phyloP scores from a whole-genome alignment of 1,140 invertebrate species.

The Hesperophylax magnus region DNA sequence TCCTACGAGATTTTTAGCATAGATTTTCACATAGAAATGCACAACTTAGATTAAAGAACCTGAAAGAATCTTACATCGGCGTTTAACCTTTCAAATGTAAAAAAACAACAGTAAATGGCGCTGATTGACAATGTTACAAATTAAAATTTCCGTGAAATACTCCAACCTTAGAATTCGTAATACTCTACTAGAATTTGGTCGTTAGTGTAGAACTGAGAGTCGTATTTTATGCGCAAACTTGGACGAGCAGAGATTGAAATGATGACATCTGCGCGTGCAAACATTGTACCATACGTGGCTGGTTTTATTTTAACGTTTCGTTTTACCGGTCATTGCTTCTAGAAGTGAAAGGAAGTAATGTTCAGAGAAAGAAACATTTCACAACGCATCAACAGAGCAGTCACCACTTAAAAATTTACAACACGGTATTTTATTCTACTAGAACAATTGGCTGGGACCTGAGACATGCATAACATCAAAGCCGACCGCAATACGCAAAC shows the following conservation, averaged over 20 bases:
- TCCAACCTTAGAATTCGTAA: not conserved
- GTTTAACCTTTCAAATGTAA: too few species aligned
- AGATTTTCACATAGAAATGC: too few species aligned
- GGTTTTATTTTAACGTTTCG: not conserved
- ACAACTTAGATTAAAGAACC: too few species aligned
- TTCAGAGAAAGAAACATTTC: not conserved
- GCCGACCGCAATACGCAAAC: not conserved
- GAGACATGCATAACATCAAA: not conserved
- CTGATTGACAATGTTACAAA: too few species aligned
- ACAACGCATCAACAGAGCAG: not conserved
- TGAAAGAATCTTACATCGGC: too few species aligned
- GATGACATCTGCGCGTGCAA: not conserved
- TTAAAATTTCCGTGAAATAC: too few species aligned
- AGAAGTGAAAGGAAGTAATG: conserved; percentile 29
- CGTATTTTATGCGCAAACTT: not conserved
- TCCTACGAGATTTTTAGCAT: too few species aligned
- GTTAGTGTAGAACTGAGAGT: not conserved
- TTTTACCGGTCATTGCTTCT: conserved; percentile 12
- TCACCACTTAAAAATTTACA: not conserved
- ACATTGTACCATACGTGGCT: not conserved
- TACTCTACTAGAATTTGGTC: not conserved
- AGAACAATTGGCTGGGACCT: not conserved
- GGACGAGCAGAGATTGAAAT: conserved; percentile 2
- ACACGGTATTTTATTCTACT: not conserved
- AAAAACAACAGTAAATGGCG: too few species aligned